Base-by-base conservation (phyloP, 2,888 invertebrate species). In the Machimus rusticus region DNA sequence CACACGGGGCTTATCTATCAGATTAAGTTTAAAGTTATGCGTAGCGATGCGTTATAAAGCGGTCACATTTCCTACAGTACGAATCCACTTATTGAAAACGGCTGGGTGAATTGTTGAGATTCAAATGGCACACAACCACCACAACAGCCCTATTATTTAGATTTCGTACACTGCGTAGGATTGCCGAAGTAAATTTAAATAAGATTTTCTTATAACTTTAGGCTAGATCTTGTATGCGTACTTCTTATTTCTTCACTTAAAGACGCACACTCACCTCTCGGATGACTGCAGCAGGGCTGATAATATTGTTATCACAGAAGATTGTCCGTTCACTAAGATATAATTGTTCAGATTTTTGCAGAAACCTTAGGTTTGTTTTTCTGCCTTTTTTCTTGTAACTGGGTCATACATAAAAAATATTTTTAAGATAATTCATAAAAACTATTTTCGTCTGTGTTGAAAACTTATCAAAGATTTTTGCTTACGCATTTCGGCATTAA, bases 291-390 rank as follows among this genome's bases (percentile, higher is more conserved):
- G 39, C 76, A 76, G 28, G 76, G 76, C 76, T 76, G 57, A 82
- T 57, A 82, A 82, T 51, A 51, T 57, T 55, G 43, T 81, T 81
- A 82, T 57, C 57, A 82, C 34, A 39, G 19, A 51, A 66, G 39
- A 82, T 82, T 19, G 82, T 82, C 23, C n/a, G 66, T n/a, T 1
- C 23, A 43, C 3, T 19, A 46, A 78, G 82, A 57, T 31, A 81
- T 31, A 82, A 82, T 66, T 82, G 28, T 66, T n/a, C 34, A 82
- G 82, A 82, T 82, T 82, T 55, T 79, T 57, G 82, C 82, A 82
- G 82, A 57, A 12, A 66, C 57, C 16, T 82, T 34, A 9, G 19
- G 76, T 16, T 37, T 34, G 5, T 76, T 39, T 66, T 66, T 66
- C 66, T 23, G 28, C 19, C 23, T 66, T 66, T 57, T 55, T 66